These are phyloP conservation scores for Gobius niger DNA, from an alignment of 2,113 vertebrate genomes.

Conservation along the genomic window DNA sequence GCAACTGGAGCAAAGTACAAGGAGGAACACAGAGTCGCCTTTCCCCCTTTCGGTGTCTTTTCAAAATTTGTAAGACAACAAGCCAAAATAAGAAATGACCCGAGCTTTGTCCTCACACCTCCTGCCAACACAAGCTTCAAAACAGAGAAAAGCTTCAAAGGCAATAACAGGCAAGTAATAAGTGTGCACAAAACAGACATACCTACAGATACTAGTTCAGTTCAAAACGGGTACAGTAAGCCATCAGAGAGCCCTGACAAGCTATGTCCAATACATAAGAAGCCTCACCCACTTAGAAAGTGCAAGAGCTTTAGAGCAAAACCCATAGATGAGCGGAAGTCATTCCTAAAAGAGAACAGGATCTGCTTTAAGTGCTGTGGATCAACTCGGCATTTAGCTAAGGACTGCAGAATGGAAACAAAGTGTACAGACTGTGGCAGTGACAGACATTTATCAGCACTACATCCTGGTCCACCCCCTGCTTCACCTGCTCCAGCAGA, in stretches of 20 bases:
- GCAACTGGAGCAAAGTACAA: neutral
- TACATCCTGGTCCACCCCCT: no score
- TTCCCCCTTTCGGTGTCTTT: neutral
- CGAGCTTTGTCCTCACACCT: neutral
- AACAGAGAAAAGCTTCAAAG: neutral
- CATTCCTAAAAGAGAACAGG: no score
- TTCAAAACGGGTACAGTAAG: neutral
- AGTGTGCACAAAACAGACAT: slow-evolving; percentile 1
- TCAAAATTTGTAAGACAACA: neutral
- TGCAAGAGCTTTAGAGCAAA: slow-evolving; percentile 3
- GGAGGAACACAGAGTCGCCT: neutral
- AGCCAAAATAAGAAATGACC: neutral
- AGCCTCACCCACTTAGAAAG: neutral
- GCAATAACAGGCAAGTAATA: neutral
- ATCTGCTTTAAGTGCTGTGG: no score
- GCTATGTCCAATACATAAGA: neutral
- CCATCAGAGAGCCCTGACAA: neutral
- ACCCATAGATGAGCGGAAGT: neutral
- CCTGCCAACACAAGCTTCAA: neutral
- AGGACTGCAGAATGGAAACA: no score
- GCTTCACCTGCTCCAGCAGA: no score
- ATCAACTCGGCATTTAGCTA: no score
- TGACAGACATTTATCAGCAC: no score
- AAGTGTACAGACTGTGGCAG: no score
- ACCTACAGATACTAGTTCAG: neutral